Base-by-base conservation (phyloP, 2,888 invertebrate species). In the Mesorhabditis belari region DNA sequence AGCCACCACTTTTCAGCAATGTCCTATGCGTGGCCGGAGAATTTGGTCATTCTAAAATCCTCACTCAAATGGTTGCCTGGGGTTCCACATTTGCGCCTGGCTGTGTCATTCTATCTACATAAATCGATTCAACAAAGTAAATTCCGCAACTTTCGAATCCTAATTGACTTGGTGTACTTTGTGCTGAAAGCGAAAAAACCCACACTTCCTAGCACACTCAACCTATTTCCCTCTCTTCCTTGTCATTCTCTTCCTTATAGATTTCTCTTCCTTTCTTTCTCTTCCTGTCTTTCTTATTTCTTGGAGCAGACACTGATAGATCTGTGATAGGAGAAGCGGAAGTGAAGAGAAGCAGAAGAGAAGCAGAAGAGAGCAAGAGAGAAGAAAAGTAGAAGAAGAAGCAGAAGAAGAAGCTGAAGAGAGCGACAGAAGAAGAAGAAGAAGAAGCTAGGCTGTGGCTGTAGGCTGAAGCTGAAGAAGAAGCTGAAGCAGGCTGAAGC, bases 1-100 rank as follows among this genome's bases (percentile, higher is more conserved):
- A n/a, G 9, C n/a, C 17, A 4, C 21, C 19, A 26, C 17, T 5
- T 52, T 71, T 57, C 27, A 73, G 74, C 65, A 28, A 73, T 78
- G 74, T 70, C 74, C 6, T 62, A 60, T 21, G 64, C 67, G 4
- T 78, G 77, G 78, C 80, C 80, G 5, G 55, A 73, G 21, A 72
- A 79, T 53, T 77, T 74, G 3, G 73, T 74, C 12, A 75, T 81
- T 73, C 66, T 77, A 59, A 81, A 81, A 63, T 66, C 68, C 12
- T 74, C 74, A 26, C 63, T 80, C 58, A 69, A 71, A 55, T 81
- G 65, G 58, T 66, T 80, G n/a, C 79, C 79, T 2, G 70, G 73
- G n/a, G 1, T 77, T 81, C 68, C 77, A 79, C 55, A 19, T 79
- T 5, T 71, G 72, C 49, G 77, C 77, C 35, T 70, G 63, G 53